phyloP scores from a whole-genome alignment of 37 sponge, comb jelly and placozoan genomes.

The Beroe ovata region DNA sequence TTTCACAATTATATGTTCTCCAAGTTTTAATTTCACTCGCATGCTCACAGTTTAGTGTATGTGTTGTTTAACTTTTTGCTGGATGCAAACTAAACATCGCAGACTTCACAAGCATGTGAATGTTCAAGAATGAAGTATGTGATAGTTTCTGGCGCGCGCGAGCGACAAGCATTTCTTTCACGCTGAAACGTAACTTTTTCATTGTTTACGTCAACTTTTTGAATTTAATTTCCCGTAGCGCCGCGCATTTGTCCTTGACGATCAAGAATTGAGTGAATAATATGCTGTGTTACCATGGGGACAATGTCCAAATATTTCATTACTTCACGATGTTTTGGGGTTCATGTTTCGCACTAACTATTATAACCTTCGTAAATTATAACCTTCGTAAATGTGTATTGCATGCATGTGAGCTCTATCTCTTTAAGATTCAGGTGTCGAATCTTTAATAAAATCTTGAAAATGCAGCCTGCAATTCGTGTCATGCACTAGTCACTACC shows the following conservation, averaged over 20 bases:
- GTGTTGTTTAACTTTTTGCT: neutral
- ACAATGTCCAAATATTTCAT: neutral
- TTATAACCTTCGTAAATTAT: too few species aligned
- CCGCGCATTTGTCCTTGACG: neutral
- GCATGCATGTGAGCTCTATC: too few species aligned
- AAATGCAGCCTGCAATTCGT: too few species aligned
- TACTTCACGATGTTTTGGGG: neutral
- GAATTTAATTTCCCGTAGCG: slow-evolving; percentile 25
- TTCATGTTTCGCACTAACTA: neutral
- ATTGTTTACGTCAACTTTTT: slow-evolving; percentile 61
- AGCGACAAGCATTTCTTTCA: neutral
- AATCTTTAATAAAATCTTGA: too few species aligned
- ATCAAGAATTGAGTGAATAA: neutral
- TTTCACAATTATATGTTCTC: neutral
- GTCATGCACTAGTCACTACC: too few species aligned
- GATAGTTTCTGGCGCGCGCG: slow-evolving; percentile 11
- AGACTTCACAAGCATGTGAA: neutral
- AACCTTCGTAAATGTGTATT: too few species aligned
- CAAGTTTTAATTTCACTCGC: neutral
- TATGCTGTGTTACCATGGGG: slow-evolving; percentile 1
- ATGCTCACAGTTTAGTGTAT: neutral
- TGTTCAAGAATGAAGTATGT: neutral
- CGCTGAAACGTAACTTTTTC: neutral
- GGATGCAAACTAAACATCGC: neutral
- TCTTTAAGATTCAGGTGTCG: too few species aligned